Evolutionary conservation across 2,797 vertebrate species (phyloP).

Genomic region (Lepidocolaptes lacrymiger): DNA sequence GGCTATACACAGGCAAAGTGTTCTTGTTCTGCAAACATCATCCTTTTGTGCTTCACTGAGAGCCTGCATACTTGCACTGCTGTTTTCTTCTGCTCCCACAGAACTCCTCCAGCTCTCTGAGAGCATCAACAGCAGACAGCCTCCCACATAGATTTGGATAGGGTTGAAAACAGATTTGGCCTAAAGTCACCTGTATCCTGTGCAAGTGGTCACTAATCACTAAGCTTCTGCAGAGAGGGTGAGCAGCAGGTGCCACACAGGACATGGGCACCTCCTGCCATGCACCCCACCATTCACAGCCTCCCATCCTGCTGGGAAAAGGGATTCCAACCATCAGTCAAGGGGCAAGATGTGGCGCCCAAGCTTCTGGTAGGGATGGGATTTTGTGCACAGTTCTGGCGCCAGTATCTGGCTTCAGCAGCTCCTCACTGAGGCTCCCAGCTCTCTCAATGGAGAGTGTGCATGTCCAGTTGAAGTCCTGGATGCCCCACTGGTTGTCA

Average conservation of each 20-base stretch:
- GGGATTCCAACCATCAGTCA: background rate
- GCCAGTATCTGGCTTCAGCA: background rate
- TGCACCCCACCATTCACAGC: background rate
- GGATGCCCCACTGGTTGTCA: background rate
- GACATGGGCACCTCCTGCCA: accelerated
- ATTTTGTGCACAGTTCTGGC: background rate
- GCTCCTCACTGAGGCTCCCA: background rate
- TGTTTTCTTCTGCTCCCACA: background rate
- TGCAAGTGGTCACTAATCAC: background rate
- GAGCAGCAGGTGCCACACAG: accelerated
- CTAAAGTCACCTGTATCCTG: background rate
- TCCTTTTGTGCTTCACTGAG: background rate
- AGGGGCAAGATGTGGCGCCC: no score
- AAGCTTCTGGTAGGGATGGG: background rate
- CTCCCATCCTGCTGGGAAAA: accelerated
- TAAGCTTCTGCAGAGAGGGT: background rate
- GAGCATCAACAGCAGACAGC: background rate
- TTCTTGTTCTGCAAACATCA: background rate
- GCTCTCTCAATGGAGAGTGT: background rate
- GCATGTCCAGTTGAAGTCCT: background rate
- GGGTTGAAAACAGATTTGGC: background rate
- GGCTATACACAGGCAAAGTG: background rate
- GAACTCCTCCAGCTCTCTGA: background rate
- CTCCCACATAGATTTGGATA: background rate
- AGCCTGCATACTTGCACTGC: background rate